phyloP scores from a whole-genome alignment of 2,888 invertebrate genomes.

The Carpatolechia fugitivella region DNA sequence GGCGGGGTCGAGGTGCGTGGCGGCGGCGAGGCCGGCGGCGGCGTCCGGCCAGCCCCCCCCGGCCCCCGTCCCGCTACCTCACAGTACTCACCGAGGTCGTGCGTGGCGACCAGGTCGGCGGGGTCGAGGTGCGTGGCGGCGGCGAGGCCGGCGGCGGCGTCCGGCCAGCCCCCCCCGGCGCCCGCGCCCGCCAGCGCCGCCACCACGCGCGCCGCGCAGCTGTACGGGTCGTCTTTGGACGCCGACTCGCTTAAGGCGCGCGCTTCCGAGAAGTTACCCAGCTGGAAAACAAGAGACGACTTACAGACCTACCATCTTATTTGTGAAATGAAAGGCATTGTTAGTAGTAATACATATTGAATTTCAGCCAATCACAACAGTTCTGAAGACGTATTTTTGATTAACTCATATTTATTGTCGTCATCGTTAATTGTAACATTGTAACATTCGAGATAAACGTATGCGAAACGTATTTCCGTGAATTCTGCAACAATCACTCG shows the following conservation, averaged over 20 bases:
- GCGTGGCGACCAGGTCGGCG: conserved; percentile 43
- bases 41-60: conserved; percentile 42
- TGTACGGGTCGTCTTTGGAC: conserved; percentile 66
- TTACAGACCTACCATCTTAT: too few species aligned
- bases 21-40: conserved; percentile 69
- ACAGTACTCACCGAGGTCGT: conserved; percentile 35
- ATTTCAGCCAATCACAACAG: too few species aligned
- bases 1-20: conserved; percentile 55
- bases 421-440: too few species aligned
- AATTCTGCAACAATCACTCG: too few species aligned
- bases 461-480: too few species aligned
- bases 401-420: too few species aligned
- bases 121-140: conserved; percentile 63
- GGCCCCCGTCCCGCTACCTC: conserved; percentile 22
- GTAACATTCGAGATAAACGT: too few species aligned
- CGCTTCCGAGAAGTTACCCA: conserved; percentile 65
- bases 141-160: conserved; percentile 65
- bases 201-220: conserved; percentile 62
- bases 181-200: conserved; percentile 34
- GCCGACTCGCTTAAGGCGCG: conserved; percentile 57
- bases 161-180: conserved; percentile 38
- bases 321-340: too few species aligned
- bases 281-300: conserved; percentile 43
- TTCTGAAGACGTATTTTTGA: too few species aligned
- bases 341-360: too few species aligned